phyloP scores from a whole-genome alignment of 2,113 vertebrate species.

The Phycodurus eques region DNA sequence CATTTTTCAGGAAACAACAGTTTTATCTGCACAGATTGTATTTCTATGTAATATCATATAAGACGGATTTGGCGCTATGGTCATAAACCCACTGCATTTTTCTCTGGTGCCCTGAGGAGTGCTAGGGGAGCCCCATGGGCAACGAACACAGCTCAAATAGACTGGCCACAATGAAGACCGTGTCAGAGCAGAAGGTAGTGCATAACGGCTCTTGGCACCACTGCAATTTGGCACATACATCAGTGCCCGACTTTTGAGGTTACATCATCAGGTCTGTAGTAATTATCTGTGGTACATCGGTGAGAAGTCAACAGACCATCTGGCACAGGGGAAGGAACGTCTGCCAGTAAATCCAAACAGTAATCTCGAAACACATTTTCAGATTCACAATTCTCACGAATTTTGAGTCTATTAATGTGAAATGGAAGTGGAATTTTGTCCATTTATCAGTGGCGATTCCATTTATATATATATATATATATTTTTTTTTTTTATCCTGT shows the following conservation, averaged over 20 bases:
- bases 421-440: neutral
- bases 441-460: neutral
- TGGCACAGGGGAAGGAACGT: neutral
- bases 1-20: too few species aligned
- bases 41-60: too few species aligned
- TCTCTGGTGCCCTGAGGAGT: too few species aligned
- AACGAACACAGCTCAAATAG: too few species aligned
- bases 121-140: too few species aligned
- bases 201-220: neutral
- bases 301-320: constrained; percentile 2
- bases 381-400: neutral
- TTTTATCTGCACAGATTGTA: too few species aligned
- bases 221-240: neutral
- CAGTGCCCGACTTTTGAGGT: neutral
- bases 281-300: neutral
- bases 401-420: neutral
- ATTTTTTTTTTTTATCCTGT: too few species aligned
- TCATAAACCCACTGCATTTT: too few species aligned
- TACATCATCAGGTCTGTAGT: neutral
- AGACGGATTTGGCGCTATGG: too few species aligned
- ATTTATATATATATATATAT: neutral
- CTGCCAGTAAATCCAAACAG: neutral
- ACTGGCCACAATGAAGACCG: neutral
- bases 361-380: neutral
- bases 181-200: neutral